Percentiles rank a stretch among this genome's conserved stretches.
Evolutionary conservation across 2,888 invertebrate genomes (phyloP).

Genomic region (Leptopilina drosophilae): DNA sequence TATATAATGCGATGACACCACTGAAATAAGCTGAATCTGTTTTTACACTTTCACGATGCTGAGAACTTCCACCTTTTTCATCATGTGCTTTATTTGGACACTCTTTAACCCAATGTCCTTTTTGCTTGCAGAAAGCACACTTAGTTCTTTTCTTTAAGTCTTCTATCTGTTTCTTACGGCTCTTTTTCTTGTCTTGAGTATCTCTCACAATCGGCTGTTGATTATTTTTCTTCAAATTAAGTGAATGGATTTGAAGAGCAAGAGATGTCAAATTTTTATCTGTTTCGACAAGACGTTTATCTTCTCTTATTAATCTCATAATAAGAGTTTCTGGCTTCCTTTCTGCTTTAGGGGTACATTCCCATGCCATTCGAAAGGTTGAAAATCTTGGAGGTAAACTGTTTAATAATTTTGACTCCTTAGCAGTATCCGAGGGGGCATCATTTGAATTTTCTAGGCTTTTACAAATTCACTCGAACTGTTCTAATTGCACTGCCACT

Average conservation of each 20-base stretch:
- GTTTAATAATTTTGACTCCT: constrained; percentile 32
- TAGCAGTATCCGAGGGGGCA: constrained; percentile 35
- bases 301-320: constrained; percentile 31
- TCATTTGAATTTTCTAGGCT: constrained; percentile 39
- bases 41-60: neutral
- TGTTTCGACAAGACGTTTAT: constrained; percentile 34
- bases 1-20: constrained; percentile 40
- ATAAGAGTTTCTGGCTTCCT: constrained; percentile 37
- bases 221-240: neutral
- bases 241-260: constrained; percentile 24
- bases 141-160: constrained; percentile 3
- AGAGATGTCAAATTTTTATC: no score
- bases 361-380: constrained; percentile 46
- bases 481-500: constrained; percentile 33
- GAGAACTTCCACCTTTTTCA: constrained; percentile 4
- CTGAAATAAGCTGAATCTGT: constrained; percentile 17
- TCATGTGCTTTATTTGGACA: constrained; percentile 29
- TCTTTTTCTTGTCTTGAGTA: neutral
- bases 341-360: constrained; percentile 44
- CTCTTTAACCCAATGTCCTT: constrained; percentile 44
- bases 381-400: constrained; percentile 44
- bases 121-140: constrained; percentile 39
- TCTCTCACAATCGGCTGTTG: neutral
- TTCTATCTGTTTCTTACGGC: neutral
- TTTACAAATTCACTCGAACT: constrained; percentile 36